Base-by-base conservation (phyloP, 2,797 vertebrate species). In the Lepus townsendii region DNA sequence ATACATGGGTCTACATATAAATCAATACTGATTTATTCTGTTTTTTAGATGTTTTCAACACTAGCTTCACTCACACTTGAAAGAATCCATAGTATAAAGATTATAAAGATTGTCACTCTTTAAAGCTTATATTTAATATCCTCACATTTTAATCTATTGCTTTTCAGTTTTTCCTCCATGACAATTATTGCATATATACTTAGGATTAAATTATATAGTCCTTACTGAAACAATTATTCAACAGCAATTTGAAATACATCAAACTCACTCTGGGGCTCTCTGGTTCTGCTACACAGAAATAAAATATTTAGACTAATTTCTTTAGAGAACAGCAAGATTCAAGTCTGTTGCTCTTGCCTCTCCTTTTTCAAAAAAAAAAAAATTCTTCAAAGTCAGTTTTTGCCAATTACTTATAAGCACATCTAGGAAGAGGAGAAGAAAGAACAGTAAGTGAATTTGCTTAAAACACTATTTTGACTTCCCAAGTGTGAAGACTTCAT, bases 281-380 rank as follows among this genome's bases (percentile, higher is more conserved):
- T 57, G 54, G 73, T 83, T 95, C 77, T 86, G 72, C 83, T 90
- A 73, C 27, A 68, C 3, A 72, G 71, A 96, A 82, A 95, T 93
- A 92, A 93, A 96, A 88, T 68, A 82, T 88, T 94, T 88, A 65
- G 54, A 84, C 77, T 89, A 79, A 96, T 83, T 94, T 68, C 68
- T 94, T 97, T 68, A 92, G 88, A 94, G 66, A 87, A 86, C 13
- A 92, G 30, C 20, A 82, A 95, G 69, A 92, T 84, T 92, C 80
- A 85, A 93, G 26, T 22, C 27, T 93, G 83, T 50, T 96, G 47
- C 38, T 78, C 62, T 73, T 54, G 0, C 66, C 17, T 80, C 47
- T 93, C 71, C 73, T 69, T 80, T 91, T 95, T 83, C 52, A 69
- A 83, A 94, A 77, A 93, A 65, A 42, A 75, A 84, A 27, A 88